These are phyloP conservation scores for Sebastiscus albofasciatus DNA, from an alignment of 2,797 vertebrate species.

Conservation along the genomic window DNA sequence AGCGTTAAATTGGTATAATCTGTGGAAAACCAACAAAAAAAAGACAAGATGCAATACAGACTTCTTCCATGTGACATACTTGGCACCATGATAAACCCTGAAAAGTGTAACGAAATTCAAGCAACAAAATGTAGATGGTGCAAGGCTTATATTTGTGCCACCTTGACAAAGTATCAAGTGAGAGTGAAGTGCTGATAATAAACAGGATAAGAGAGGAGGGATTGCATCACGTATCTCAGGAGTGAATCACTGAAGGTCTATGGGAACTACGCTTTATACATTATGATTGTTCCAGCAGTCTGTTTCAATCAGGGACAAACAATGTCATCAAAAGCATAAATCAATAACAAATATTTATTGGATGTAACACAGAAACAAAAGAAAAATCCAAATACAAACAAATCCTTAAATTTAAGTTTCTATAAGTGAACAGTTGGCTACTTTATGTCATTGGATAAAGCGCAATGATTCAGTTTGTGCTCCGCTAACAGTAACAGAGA, in stretches of 20 bases:
- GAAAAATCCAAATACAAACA: slow-evolving; percentile 24
- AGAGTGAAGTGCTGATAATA: neutral
- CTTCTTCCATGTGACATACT: neutral
- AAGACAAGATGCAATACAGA: neutral
- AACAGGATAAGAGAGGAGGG: neutral
- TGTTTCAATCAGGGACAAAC: neutral
- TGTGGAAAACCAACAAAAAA: neutral
- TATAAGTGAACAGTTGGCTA: slow-evolving; percentile 22
- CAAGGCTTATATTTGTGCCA: neutral
- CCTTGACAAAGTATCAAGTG: neutral
- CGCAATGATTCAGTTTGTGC: slow-evolving; percentile 27
- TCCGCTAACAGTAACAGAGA: neutral
- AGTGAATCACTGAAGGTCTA: neutral
- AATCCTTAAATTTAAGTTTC: neutral
- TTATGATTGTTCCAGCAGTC: neutral
- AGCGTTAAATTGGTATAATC: neutral
- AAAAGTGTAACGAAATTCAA: neutral
- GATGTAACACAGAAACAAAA: slow-evolving; percentile 26
- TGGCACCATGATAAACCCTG: neutral
- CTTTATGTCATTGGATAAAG: slow-evolving; percentile 10
- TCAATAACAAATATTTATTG: slow-evolving; percentile 67
- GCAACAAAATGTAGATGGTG: too few relatives aligned
- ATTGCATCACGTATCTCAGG: neutral
- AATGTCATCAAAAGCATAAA: neutral
- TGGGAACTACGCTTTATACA: neutral